Base-by-base conservation (phyloP, 1,140 invertebrate species). In the Hirudo medicinalis region DNA sequence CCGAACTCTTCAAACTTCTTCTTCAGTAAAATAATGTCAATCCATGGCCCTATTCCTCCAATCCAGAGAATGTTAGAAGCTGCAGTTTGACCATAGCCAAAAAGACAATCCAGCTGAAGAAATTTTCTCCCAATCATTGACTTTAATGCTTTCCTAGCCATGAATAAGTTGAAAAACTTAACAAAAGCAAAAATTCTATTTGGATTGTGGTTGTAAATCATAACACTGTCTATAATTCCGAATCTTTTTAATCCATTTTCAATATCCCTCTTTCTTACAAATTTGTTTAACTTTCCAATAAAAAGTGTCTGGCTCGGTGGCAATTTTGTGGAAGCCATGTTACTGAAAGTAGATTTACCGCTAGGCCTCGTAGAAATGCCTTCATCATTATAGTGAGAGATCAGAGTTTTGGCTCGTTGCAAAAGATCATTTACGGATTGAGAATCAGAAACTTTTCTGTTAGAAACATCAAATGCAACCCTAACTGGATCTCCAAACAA, bases 111-210 rank as follows among this genome's bases (percentile, higher is more conserved):
- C 79, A 97, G 96, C 82, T 96, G 96, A 8, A 94, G 94, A 81
- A 98, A 96, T 78, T 96, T 96, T 79, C 97, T 92, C 0, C 94
- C 94, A 20, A 92, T 95, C 53, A 97, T 84, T 82, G 96, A 92
- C 15, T 94, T 91, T 84, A 97, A 97, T n/a, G 93, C 92, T 74
- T 91, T 85, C 79, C 94, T 92, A 57, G 85, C 84, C 83, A 82
- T 83, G 78, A 97, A 94, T 63, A 97, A 83, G 76, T 94, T 97
- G 78, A 94, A 89, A 80, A 94, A 97, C 60, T 94, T 87, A 2
- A 97, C 91, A 84, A 98, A 97, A 43, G 95, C 94, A 84, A 95
- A 98, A 0, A 94, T 94, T 85, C 97, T 97, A 17, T 93, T 94
- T 67, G 76, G 77, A 13, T 79, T 80, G 66, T 81, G 93, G 29